These are phyloP conservation scores for Smittia sp. DNA, from an alignment of 2,888 invertebrate genomes.

Conservation along the genomic window DNA sequence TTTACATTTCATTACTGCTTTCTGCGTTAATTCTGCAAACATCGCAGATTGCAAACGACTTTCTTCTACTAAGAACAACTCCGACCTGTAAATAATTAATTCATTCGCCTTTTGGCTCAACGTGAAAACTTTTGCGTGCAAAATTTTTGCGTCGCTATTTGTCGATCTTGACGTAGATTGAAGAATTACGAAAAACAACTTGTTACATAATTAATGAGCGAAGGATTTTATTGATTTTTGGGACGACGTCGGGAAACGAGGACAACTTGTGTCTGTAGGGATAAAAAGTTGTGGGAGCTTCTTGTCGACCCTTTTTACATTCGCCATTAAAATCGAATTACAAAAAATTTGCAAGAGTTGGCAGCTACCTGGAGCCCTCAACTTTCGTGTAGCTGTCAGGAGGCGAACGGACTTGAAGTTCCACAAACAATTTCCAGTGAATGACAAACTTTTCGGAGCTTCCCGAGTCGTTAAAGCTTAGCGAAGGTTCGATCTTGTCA, in stretches of 20 bases:
- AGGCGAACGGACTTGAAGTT: no score
- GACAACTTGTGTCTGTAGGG: neutral
- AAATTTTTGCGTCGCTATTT: no score
- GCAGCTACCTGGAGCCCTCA: no score
- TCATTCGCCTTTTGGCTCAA: neutral
- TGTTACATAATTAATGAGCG: slow-evolving; percentile 4
- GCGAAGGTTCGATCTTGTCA: no score
- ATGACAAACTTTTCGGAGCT: no score
- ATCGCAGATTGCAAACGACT: neutral
- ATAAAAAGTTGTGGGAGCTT: neutral
- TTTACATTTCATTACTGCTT: no score
- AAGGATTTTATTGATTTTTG: slow-evolving; percentile 6
- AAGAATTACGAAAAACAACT: neutral
- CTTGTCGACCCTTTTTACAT: neutral
- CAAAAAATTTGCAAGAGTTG: neutral
- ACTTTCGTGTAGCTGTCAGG: no score
- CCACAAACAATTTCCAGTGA: no score
- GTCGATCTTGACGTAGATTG: no score
- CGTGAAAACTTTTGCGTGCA: no score
- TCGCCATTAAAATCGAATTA: neutral
- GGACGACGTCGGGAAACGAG: neutral
- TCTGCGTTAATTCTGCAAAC: neutral
- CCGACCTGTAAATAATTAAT: slow-evolving; percentile 5
- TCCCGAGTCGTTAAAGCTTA: no score
- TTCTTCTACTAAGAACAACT: neutral